Evolutionary conservation across 2,888 invertebrate genomes (phyloP).

Genomic region (Acrobasis consociella): DNA sequence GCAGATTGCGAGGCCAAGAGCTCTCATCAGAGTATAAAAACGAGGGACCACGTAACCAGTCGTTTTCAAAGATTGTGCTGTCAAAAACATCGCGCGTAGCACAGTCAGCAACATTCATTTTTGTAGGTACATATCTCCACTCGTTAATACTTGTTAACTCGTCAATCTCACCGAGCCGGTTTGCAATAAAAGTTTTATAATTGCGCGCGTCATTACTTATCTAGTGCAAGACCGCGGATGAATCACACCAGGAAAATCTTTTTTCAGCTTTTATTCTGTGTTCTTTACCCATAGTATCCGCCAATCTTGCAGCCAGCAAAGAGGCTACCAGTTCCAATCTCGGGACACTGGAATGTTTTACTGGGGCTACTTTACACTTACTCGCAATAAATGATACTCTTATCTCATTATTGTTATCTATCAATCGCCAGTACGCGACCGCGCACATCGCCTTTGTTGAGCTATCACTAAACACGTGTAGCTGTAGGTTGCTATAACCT

Average conservation of each 20-base stretch:
- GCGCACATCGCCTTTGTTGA: constrained; percentile 28
- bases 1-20: not conserved
- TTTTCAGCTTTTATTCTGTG: constrained; percentile 12
- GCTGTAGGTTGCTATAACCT: constrained; percentile 23
- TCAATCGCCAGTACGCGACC: constrained; percentile 30
- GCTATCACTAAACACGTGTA: constrained; percentile 31
- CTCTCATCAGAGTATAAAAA: constrained; percentile 15
- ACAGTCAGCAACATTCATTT: constrained; percentile 25
- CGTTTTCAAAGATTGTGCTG: not conserved
- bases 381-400: constrained; percentile 10
- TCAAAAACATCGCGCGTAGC: constrained; percentile 20
- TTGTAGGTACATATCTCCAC: constrained; percentile 27
- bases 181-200: constrained; percentile 25
- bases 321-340: constrained; percentile 28
- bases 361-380: constrained; percentile 11
- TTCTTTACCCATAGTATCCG: constrained; percentile 21
- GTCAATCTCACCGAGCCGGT: constrained; percentile 30
- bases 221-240: constrained; percentile 10
- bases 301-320: constrained; percentile 10
- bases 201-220: constrained; percentile 4
- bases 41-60: constrained; percentile 26
- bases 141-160: constrained; percentile 21
- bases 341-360: constrained; percentile 10
- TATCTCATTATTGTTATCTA: not conserved
- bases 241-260: constrained; percentile 25